Conservation (phyloP, 2,113 vertebrate species). For the Varanus salvator region DNA sequence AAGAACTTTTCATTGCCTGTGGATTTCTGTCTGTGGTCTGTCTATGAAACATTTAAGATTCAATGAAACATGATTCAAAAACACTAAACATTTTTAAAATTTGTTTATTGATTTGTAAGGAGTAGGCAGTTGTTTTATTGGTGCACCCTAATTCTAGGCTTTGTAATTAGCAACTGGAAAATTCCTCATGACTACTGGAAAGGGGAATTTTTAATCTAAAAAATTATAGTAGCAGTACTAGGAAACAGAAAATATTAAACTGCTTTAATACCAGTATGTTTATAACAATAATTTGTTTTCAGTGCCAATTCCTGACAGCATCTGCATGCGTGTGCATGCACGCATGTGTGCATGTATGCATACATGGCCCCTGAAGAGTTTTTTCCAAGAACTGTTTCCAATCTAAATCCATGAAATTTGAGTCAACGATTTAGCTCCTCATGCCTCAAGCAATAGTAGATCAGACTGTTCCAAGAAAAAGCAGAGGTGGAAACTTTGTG, state of each 20-base stretch:
- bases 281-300: background rate
- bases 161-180: background rate
- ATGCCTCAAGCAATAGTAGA: constrained; percentile 24
- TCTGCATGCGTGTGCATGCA: no score
- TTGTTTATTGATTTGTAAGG: background rate
- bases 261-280: background rate
- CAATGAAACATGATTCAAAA: background rate
- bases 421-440: background rate
- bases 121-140: background rate
- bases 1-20: background rate
- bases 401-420: constrained; percentile 2
- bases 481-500: constrained; percentile 22
- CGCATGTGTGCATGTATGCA: no score
- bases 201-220: background rate
- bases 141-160: background rate
- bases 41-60: background rate
- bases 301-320: background rate
- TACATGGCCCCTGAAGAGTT: background rate
- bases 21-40: background rate
- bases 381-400: constrained; percentile 22
- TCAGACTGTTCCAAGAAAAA: constrained; percentile 16
- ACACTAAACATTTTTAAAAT: background rate
- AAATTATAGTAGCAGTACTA: background rate
- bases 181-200: no score
- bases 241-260: background rate